Percentiles rank a stretch among this genome's conserved stretches.
Evolutionary conservation across 2,797 vertebrate species (phyloP).

Genomic region (Cygnus olor): DNA sequence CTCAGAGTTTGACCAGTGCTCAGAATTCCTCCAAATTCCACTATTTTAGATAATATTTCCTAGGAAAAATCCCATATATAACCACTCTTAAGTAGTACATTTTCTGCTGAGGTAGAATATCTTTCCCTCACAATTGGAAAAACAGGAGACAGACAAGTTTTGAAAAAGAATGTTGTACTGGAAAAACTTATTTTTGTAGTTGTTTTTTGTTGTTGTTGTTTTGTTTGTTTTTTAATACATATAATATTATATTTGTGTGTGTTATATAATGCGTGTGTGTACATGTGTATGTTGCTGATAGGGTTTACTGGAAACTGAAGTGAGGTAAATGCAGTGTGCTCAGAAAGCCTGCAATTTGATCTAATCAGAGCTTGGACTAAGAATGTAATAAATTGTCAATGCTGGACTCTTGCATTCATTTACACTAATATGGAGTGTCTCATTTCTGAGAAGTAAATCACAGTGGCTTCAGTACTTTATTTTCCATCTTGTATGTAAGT

Average conservation of each 20-base stretch:
- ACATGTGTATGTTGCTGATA: background rate
- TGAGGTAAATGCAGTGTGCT: background rate
- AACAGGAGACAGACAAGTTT: background rate
- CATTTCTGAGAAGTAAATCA: conserved; percentile 91
- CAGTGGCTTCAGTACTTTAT: conserved; percentile 86
- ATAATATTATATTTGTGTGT: too few relatives aligned
- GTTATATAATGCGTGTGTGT: background rate
- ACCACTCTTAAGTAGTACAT: background rate
- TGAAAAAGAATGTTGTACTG: background rate
- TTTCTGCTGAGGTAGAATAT: background rate
- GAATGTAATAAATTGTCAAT: conserved; percentile 86
- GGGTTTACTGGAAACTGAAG: conserved; percentile 14
- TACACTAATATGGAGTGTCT: conserved; percentile 88
- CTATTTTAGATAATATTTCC: background rate
- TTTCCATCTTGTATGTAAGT: conserved; percentile 91
- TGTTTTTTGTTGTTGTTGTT: background rate
- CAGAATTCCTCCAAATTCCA: background rate
- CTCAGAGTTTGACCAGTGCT: background rate
- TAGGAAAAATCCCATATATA: background rate
- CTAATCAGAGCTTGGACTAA: conserved; percentile 66
- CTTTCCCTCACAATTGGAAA: background rate
- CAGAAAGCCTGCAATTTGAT: conserved; percentile 70
- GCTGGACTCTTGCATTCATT: conserved; percentile 83
- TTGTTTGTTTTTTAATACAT: too few relatives aligned
- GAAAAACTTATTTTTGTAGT: background rate